These are phyloP conservation scores for Enteromius trimaculatus DNA, from an alignment of 2,797 vertebrate species.

Conservation along the genomic window DNA sequence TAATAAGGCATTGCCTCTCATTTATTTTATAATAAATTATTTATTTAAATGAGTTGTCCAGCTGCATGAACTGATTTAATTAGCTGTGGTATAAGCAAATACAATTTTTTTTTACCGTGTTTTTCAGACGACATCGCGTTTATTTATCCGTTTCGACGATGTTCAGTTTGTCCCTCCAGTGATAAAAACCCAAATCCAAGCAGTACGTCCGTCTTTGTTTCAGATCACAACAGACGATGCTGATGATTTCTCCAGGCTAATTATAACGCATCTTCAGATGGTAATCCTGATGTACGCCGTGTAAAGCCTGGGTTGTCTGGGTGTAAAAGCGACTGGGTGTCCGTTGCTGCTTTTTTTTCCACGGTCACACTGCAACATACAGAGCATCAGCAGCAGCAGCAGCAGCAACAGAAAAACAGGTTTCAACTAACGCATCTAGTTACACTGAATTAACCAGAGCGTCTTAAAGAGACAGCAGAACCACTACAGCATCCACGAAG, in stretches of 20 bases:
- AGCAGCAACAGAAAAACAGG: conserved; percentile 63
- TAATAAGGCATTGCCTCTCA: neutral
- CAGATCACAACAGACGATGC: conserved; percentile 54
- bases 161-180: conserved; percentile 56
- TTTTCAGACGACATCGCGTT: conserved; percentile 80
- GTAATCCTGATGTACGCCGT: neutral
- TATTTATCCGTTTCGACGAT: conserved; percentile 49
- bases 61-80: neutral
- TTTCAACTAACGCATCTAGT: conserved; percentile 71
- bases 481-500: neutral
- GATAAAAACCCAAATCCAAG: conserved; percentile 55
- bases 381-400: conserved; percentile 52
- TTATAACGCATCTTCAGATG: conserved; percentile 65
- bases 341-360: neutral
- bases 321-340: conserved; percentile 7
- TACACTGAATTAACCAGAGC: conserved; percentile 78
- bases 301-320: conserved; percentile 6
- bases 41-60: neutral
- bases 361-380: conserved; percentile 53
- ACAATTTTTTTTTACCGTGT: conserved; percentile 75
- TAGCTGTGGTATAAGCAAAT: neutral
- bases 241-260: conserved; percentile 63
- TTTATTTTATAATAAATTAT: neutral
- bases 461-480: conserved; percentile 79
- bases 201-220: conserved; percentile 55